Evolutionary conservation across 2,888 invertebrate species (phyloP).

Genomic region (Dimorphilus gyrociliatus): DNA sequence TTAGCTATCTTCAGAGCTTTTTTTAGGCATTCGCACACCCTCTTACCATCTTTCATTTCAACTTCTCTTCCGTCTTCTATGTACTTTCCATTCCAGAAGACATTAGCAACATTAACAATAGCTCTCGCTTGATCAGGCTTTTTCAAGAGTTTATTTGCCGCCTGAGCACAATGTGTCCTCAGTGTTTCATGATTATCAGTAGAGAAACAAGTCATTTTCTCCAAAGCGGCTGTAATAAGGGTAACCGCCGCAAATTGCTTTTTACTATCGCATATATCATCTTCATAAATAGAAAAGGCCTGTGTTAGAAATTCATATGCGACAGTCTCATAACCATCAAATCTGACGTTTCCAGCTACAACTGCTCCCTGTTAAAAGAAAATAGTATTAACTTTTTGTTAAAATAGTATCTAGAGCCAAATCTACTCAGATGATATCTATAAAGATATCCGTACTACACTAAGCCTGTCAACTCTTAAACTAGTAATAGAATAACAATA

Average conservation of each 20-base stretch:
- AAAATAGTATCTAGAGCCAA: no score
- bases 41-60: slow-evolving; percentile 69
- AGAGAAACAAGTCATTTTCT: slow-evolving; percentile 80
- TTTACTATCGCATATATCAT: slow-evolving; percentile 88
- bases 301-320: slow-evolving; percentile 95
- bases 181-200: slow-evolving; percentile 94
- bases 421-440: no score
- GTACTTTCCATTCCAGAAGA: slow-evolving; percentile 76
- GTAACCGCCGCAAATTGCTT: slow-evolving; percentile 90
- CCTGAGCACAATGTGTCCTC: slow-evolving; percentile 82
- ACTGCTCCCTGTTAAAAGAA: slow-evolving; percentile 94
- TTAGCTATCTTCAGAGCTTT: slow-evolving; percentile 85
- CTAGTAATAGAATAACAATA: no score
- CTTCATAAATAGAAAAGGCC: slow-evolving; percentile 92
- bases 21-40: slow-evolving; percentile 83
- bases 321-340: slow-evolving; percentile 85
- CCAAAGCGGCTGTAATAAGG: slow-evolving; percentile 81
- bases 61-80: slow-evolving; percentile 16
- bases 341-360: slow-evolving; percentile 71
- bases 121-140: slow-evolving; percentile 96
- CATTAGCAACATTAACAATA: slow-evolving; percentile 76
- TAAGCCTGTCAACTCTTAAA: no score
- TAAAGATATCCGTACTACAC: no score
- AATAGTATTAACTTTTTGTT: no score
- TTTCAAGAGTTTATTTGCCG: slow-evolving; percentile 83